Percentiles rank a stretch among this genome's conserved stretches.
phyloP scores from a whole-genome alignment of 2,888 invertebrate species.

The Eurytoma adleriae region DNA sequence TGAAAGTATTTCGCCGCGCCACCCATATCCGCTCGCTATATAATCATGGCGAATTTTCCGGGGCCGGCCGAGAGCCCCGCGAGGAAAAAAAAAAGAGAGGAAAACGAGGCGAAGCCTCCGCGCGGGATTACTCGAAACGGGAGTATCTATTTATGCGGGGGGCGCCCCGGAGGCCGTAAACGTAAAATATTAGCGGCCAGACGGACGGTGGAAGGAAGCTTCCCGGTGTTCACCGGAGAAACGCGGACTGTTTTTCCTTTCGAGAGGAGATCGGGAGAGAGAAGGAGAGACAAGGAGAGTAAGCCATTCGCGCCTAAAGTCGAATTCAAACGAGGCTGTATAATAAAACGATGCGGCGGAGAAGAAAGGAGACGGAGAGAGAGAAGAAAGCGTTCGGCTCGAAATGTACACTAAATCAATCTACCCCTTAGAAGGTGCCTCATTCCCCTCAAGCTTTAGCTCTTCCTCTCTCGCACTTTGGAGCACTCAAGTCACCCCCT shows the following conservation, averaged over 20 bases:
- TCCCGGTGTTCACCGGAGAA: not conserved
- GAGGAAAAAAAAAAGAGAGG: conserved; percentile 2
- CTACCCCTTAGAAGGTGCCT: conserved; percentile 38
- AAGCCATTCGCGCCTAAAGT: conserved; percentile 55
- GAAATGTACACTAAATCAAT: conserved; percentile 51
- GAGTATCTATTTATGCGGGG: conserved; percentile 45
- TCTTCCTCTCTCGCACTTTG: conserved; percentile 38
- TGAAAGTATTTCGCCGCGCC: conserved; percentile 42
- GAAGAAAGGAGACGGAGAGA: conserved; percentile 38
- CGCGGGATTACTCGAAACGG: conserved; percentile 47
- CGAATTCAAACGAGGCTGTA: conserved; percentile 63
- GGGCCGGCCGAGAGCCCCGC: not conserved
- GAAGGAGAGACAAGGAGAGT: conserved; percentile 38
- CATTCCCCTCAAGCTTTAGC: conserved; percentile 43
- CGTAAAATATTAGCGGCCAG: conserved; percentile 49
- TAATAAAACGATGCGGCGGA: conserved; percentile 63
- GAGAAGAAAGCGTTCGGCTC: conserved; percentile 34
- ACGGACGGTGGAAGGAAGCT: conserved; percentile 13
- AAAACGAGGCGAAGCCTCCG: not conserved
- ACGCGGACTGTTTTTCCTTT: conserved; percentile 25
- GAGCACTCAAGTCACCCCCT: conserved; percentile 4
- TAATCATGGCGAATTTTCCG: conserved; percentile 32
- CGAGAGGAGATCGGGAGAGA: not conserved
- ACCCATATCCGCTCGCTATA: conserved; percentile 12
- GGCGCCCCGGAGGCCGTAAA: conserved; percentile 18